These are phyloP conservation scores for Drosophila yooni DNA, from an alignment of 2,888 invertebrate genomes.

Conservation along the genomic window DNA sequence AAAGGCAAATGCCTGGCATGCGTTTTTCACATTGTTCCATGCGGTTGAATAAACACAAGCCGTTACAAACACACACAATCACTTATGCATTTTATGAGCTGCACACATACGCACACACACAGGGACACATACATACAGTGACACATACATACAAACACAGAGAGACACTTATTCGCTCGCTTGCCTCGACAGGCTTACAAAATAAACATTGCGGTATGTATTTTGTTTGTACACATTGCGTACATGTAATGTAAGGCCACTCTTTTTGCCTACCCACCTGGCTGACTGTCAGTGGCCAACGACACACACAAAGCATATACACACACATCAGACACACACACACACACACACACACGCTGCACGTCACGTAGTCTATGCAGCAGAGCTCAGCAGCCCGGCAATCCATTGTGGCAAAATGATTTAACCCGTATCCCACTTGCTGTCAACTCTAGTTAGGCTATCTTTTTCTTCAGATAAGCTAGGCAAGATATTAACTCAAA, in stretches of 20 bases:
- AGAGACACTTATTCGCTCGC: constrained; percentile 73
- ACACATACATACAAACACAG: constrained; percentile 23
- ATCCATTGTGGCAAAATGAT: constrained; percentile 53
- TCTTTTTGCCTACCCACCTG: constrained; percentile 63
- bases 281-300: constrained; percentile 50
- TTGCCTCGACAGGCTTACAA: constrained; percentile 73
- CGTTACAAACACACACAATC: constrained; percentile 39
- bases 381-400: constrained; percentile 53
- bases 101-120: constrained; percentile 35
- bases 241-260: constrained; percentile 73
- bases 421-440: constrained; percentile 59
- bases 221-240: constrained; percentile 76
- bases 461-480: background rate
- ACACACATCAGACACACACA: constrained; percentile 27
- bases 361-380: constrained; percentile 47
- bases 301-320: constrained; percentile 39
- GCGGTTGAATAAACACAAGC: constrained; percentile 77
- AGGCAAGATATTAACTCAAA: background rate
- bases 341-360: constrained; percentile 13
- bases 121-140: constrained; percentile 13
- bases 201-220: constrained; percentile 78
- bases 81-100: constrained; percentile 54
- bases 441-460: constrained; percentile 7
- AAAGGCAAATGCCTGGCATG: constrained; percentile 70
- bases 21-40: constrained; percentile 76